A percentile compares a stretch with the other conserved stretches of the same genome.
These are phyloP conservation scores for Peromyscus eremicus DNA, from an alignment of 2,797 vertebrate species.

Conservation along the genomic window DNA sequence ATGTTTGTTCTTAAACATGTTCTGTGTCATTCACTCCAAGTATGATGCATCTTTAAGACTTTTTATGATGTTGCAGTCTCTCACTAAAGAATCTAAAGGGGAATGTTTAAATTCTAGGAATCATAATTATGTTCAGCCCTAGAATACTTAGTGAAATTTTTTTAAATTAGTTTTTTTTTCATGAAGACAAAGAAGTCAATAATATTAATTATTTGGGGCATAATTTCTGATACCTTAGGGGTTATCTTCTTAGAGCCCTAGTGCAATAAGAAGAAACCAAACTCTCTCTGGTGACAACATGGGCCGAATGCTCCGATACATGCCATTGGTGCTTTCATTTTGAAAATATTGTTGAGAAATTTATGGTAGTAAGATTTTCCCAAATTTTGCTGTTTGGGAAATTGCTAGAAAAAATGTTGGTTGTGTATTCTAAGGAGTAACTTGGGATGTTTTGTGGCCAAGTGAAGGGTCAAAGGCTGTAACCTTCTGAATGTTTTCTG, in stretches of 20 bases:
- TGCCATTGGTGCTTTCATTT: not conserved
- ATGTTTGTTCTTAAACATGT: not conserved
- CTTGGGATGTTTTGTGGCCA: not conserved
- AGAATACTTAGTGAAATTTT: not conserved
- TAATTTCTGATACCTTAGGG: not conserved
- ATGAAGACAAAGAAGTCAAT: not conserved
- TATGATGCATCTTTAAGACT: not conserved
- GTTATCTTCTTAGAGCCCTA: not conserved
- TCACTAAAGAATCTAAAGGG: not conserved
- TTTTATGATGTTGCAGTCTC: not conserved
- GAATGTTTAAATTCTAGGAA: not conserved
- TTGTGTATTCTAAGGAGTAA: not conserved
- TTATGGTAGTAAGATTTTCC: not conserved
- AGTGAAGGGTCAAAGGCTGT: conserved; percentile 21
- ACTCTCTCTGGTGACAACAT: not conserved
- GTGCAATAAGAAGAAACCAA: not conserved
- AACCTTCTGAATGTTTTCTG: conserved; percentile 1
- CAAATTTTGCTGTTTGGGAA: not conserved
- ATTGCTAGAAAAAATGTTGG: not conserved
- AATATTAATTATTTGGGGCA: not conserved
- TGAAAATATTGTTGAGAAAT: not conserved
- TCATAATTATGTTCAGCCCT: not conserved
- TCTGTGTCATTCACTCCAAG: not conserved
- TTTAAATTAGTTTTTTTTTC: not conserved
- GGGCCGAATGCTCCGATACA: not conserved